A percentile compares a stretch with the other conserved stretches of the same genome.
Conservation (phyloP, 2,888 invertebrate species). For the Heliconius hortense region DNA sequence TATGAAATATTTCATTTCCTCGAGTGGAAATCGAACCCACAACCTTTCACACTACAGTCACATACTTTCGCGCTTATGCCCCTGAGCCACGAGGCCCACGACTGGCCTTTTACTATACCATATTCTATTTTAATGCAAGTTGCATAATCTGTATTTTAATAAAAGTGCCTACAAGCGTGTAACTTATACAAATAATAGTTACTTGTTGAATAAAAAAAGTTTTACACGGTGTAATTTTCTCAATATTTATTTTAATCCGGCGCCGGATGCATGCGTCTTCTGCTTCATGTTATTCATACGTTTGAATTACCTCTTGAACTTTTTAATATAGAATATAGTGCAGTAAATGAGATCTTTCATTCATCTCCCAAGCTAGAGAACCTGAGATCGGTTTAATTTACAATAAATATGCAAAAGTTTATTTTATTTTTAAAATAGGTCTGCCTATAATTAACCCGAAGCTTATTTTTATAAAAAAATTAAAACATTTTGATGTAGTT, state of each 20-base stretch:
- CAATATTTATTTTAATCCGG: conserved; percentile 14
- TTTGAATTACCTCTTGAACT: conserved; percentile 17
- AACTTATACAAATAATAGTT: background rate
- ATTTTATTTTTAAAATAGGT: background rate
- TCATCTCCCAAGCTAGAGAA: conserved; percentile 1
- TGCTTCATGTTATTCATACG: conserved; percentile 27
- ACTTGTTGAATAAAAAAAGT: background rate
- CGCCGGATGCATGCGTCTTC: conserved; percentile 26
- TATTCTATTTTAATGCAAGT: too few species aligned
- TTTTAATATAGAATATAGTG: background rate
- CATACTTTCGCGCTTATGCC: too few species aligned
- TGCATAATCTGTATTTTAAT: too few species aligned
- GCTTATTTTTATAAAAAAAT: background rate
- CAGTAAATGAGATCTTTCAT: conserved; percentile 8
- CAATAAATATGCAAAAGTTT: background rate
- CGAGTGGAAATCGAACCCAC: too few species aligned
- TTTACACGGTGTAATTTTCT: background rate
- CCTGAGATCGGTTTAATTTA: background rate
- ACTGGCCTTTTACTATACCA: too few species aligned
- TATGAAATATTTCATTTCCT: too few species aligned
- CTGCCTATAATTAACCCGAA: background rate
- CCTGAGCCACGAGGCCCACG: too few species aligned
- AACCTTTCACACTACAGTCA: too few species aligned
- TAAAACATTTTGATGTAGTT: too few species aligned
- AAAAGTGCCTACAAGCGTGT: background rate